These are phyloP conservation scores for Triplophysa tibetana DNA, from an alignment of 2,113 vertebrate species.

Conservation along the genomic window DNA sequence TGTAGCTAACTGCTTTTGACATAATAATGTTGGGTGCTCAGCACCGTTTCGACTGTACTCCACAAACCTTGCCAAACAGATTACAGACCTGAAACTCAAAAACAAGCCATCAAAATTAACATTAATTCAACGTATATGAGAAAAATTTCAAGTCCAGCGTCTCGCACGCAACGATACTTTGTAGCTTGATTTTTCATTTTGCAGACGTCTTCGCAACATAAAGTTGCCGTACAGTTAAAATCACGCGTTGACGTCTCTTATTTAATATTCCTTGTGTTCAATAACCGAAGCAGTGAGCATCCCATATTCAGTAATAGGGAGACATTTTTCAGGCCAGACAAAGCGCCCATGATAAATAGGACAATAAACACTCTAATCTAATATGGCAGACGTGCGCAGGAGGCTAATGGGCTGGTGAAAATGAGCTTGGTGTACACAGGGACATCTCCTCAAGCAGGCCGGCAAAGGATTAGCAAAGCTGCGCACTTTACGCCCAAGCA, in stretches of 20 bases:
- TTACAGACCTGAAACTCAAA: neutral
- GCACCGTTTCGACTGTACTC: neutral
- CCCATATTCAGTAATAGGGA: constrained; percentile 63
- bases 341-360: constrained; percentile 72
- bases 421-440: constrained; percentile 50
- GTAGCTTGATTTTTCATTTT: neutral
- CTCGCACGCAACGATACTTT: neutral
- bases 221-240: constrained; percentile 12
- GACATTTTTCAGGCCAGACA: constrained; percentile 66
- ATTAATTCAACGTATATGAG: constrained; percentile 1
- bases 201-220: neutral
- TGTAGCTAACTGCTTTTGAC: constrained; percentile 22
- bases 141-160: neutral
- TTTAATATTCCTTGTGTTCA: constrained; percentile 65
- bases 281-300: constrained; percentile 62
- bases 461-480: constrained; percentile 25
- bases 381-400: constrained; percentile 62
- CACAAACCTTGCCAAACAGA: constrained; percentile 8
- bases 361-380: constrained; percentile 73
- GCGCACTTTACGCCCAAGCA: constrained; percentile 48
- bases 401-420: constrained; percentile 60
- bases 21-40: constrained; percentile 19
- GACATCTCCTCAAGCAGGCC: constrained; percentile 22
- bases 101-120: constrained; percentile 15
- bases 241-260: constrained; percentile 54